Evolutionary conservation across 2,113 vertebrate species (phyloP), one percentile per base, ranked within the genome.

Genomic region (Tetrax tetrax): DNA sequence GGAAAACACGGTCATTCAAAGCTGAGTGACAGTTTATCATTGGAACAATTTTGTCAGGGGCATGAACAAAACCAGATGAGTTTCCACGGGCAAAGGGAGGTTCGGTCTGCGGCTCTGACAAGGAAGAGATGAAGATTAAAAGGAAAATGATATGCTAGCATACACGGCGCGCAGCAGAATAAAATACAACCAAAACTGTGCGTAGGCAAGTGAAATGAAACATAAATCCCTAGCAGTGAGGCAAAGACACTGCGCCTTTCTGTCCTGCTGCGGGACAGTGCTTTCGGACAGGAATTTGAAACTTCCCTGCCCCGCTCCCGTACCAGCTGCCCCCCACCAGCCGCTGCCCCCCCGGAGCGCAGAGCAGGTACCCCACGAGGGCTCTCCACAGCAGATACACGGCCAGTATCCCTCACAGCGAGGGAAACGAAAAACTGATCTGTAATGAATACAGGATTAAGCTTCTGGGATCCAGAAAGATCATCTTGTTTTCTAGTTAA

Each of bases 131-230:
- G 7, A 11, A 78, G 29, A 65, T 51, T 7, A 19, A 66, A 72
- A 84, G 60, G 77, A 53, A 70, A 95, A 75, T 20, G 10, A 78
- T 54, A 50, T 1, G 47, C 50, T 56, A 84, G 65, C 2, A 0
- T 18, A 37, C 41, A 6, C 1, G 2, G 64, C 17, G 5, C 0
- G 4, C 45, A 69, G n/a, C 41, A 28, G 45, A 54, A 18, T 10
- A 29, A 77, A 84, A 74, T 14, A 51, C 47, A 70, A 31, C 23
- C 82, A 33, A 21, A 51, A 29, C 25, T 4, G 12, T 6, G 29
- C 1, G 2, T 9, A 25, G 87, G 48, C 57, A 21, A 1, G 12
- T 14, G 53, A 64, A 65, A 56, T 4, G 14, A n/a, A 56, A 38
- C 37, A 20, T 1, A 48, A 83, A 76, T 17, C 54, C 59, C 18